Evolutionary conservation across 92 coral and sea anemone species (phyloP).

Genomic region (Scolanthus callimorphus): DNA sequence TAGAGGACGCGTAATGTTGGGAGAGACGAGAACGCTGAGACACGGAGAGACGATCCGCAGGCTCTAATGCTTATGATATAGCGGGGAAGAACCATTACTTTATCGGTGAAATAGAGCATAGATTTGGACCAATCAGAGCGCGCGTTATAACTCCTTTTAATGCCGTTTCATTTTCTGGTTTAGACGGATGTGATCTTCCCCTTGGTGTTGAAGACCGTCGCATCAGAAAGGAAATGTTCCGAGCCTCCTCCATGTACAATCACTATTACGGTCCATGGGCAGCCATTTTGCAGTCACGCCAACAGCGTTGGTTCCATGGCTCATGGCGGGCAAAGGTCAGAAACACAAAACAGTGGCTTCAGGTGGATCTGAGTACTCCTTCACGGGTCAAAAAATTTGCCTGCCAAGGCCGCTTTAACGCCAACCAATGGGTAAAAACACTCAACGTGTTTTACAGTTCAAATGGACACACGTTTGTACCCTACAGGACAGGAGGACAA

Average conservation of each 20-base stretch:
- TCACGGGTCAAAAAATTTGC: constrained; percentile 46
- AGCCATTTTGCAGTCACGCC: constrained; percentile 27
- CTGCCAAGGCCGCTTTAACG: constrained; percentile 47
- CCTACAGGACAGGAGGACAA: constrained; percentile 34
- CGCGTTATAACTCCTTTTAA: too few species aligned
- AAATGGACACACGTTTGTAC: constrained; percentile 35
- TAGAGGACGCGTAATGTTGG: too few species aligned
- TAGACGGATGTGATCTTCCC: constrained; percentile 42
- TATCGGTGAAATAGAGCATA: too few species aligned
- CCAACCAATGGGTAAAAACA: constrained; percentile 53
- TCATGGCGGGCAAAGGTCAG: constrained; percentile 33
- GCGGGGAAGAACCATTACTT: too few species aligned
- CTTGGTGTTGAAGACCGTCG: constrained; percentile 65
- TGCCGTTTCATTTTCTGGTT: too few species aligned
- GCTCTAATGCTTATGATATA: too few species aligned
- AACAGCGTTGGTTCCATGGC: constrained; percentile 26
- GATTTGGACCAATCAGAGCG: too few species aligned
- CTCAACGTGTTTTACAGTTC: constrained; percentile 36
- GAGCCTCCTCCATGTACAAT: constrained; percentile 42
- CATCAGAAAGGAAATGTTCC: constrained; percentile 44
- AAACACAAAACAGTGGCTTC: constrained; percentile 33
- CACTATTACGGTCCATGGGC: constrained; percentile 46
- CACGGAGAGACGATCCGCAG: too few species aligned
- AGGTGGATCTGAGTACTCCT: constrained; percentile 39
- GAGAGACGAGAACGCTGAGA: too few species aligned